Conservation (phyloP, 2,113 vertebrate genomes). For the Orientallactaga bullata region DNA sequence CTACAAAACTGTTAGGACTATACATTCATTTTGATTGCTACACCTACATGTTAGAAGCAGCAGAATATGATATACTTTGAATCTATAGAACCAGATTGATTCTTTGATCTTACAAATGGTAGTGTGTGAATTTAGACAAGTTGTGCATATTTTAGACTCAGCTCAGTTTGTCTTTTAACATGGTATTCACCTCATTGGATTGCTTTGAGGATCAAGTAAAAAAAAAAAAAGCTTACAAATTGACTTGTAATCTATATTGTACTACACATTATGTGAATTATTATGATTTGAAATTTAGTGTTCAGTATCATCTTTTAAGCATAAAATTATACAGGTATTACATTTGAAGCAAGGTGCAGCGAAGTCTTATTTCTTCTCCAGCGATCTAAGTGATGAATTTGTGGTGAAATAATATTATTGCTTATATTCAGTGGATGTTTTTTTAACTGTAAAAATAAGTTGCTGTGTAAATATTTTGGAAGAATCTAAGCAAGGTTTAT, state of each 20-base stretch:
- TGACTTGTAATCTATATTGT: conserved; percentile 9
- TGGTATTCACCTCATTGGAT: neutral
- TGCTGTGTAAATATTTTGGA: conserved; percentile 46
- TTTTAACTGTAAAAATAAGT: conserved; percentile 26
- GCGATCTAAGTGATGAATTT: conserved; percentile 48
- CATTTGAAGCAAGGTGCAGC: conserved; percentile 37
- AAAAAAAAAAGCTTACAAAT: neutral
- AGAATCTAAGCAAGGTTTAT: conserved; percentile 47
- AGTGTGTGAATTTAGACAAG: conserved; percentile 28
- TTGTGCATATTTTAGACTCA: neutral
- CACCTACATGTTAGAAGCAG: neutral
- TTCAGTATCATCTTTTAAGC: conserved; percentile 40
- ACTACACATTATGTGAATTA: conserved; percentile 20
- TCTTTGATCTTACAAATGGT: neutral
- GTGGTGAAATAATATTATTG: conserved; percentile 51
- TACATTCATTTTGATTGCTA: neutral
- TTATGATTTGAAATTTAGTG: conserved; percentile 51
- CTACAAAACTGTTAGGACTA: neutral
- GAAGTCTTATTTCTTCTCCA: neutral
- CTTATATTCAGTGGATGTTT: neutral
- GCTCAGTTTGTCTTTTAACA: neutral
- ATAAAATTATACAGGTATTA: neutral
- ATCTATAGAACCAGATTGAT: neutral
- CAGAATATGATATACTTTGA: conserved; percentile 3
- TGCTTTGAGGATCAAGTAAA: conserved; percentile 48